Percentiles rank a stretch among this genome's conserved stretches.
Conservation (phyloP, 2,113 vertebrate species). For the Cyphomyrus plagiostoma region DNA sequence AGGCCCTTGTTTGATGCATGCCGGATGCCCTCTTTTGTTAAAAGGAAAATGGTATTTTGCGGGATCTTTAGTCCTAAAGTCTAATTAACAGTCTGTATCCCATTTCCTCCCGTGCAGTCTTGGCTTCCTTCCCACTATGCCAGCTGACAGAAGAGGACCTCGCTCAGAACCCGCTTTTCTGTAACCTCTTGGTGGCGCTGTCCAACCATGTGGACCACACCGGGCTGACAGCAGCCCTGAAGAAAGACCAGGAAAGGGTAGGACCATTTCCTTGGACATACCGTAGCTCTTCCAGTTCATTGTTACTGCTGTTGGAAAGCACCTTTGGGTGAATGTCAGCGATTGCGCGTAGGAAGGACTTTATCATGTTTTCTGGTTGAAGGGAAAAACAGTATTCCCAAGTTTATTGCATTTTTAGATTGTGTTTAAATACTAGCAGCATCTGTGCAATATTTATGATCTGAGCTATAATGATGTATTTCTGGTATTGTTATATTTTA, state of each 20-base stretch:
- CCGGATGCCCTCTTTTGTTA: background rate
- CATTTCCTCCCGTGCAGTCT: slow-evolving; percentile 35
- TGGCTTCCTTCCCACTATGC: slow-evolving; percentile 62
- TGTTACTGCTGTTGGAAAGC: background rate
- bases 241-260: slow-evolving; percentile 70
- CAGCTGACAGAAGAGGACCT: slow-evolving; percentile 67
- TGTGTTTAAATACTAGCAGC: background rate
- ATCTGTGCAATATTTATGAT: background rate
- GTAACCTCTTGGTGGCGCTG: slow-evolving; percentile 65
- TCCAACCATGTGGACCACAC: slow-evolving; percentile 64
- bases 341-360: background rate
- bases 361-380: background rate
- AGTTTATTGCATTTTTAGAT: background rate
- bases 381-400: background rate
- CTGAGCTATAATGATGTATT: background rate
- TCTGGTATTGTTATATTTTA: background rate
- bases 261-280: background rate
- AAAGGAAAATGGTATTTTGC: background rate
- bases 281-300: too few relatives aligned
- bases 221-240: slow-evolving; percentile 59
- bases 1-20: background rate
- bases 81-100: background rate
- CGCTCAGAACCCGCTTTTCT: slow-evolving; percentile 63
- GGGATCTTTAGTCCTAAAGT: background rate
- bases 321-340: background rate